Evolutionary conservation across 2,888 invertebrate genomes (phyloP), one percentile per base, ranked within the genome.

Genomic region (Drosophila cognata): DNA sequence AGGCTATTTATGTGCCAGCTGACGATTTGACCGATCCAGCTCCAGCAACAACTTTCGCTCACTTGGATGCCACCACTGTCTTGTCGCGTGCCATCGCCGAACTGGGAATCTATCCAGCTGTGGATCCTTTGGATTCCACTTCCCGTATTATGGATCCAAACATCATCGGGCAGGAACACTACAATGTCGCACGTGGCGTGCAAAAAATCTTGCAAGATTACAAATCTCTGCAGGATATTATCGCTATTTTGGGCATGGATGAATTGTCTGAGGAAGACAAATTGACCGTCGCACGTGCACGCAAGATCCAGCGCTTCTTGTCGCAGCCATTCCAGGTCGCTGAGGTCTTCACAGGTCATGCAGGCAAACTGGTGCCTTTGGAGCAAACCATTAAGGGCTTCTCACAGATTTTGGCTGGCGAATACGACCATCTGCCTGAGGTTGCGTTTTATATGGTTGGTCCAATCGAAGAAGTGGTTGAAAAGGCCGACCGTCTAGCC

Each of bases 381-480:
- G 94, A 95, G 84, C 97, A 98, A 92, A 98, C 98, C 75, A 97
- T 98, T 92, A 96, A 96, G 92, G 98, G 98, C 90, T 98, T 98
- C 95, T 95, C 97, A 89, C 95, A 96, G 93, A 97, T 98, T 91
- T 94, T 98, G 81, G 94, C 93, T 79, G 97, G 98, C 90, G 97
- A 98, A 91, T 95, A 96, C 91, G 98, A 98, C 93, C 97, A 98
- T 93, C 94, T 98, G 85, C 98, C 98, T 29, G 99, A 99, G 93
- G 97, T 97, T 81, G 98, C 98, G 74, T 98, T 98, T 95, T 98
- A 98, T 94, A 98, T 98, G 98, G 98, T 98, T 75, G 98, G 98
- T 81, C 96, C 96, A 72, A 97, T 98, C 90, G 97, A 98, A 91
- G 98, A 98, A 94, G 98, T 97, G 60, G 94, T 95, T 57, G 95